Percentiles rank a stretch among this genome's conserved stretches.
These are phyloP conservation scores for Zootermopsis nevadensis DNA, from an alignment of 2,888 invertebrate species.

Conservation along the genomic window DNA sequence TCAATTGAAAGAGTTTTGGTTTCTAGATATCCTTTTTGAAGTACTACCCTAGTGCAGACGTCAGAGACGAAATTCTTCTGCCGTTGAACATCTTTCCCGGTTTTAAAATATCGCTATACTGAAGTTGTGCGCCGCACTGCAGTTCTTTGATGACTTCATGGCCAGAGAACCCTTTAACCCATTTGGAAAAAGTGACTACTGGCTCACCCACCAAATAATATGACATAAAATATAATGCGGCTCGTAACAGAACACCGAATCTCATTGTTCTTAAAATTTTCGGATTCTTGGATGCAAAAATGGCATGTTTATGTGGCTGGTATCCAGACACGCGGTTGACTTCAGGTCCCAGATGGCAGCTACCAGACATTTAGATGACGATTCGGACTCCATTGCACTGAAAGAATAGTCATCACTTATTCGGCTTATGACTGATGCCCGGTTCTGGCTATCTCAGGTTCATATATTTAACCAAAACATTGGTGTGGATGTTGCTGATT, in stretches of 20 bases:
- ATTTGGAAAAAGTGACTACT: neutral
- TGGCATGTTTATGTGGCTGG: neutral
- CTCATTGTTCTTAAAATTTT: neutral
- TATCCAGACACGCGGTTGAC: neutral
- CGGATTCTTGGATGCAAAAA: neutral
- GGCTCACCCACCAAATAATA: neutral
- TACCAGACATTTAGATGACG: no score
- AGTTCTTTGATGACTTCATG: neutral
- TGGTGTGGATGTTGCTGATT: no score
- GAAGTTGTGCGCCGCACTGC: neutral
- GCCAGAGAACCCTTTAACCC: neutral
- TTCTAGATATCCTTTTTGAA: no score
- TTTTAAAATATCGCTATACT: neutral
- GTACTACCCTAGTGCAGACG: no score
- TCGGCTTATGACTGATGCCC: no score
- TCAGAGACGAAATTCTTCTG: neutral
- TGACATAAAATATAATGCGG: neutral
- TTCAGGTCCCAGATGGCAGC: no score
- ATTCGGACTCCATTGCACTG: no score
- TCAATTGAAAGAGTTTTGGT: no score
- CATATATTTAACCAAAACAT: no score
- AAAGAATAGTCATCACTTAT: no score
- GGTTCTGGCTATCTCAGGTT: no score
- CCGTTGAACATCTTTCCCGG: neutral
- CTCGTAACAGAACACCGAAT: neutral